Percentiles rank a stretch among this genome's conserved stretches.
Conservation (phyloP, 2,888 invertebrate species). For the Agriopis aurantiaria region DNA sequence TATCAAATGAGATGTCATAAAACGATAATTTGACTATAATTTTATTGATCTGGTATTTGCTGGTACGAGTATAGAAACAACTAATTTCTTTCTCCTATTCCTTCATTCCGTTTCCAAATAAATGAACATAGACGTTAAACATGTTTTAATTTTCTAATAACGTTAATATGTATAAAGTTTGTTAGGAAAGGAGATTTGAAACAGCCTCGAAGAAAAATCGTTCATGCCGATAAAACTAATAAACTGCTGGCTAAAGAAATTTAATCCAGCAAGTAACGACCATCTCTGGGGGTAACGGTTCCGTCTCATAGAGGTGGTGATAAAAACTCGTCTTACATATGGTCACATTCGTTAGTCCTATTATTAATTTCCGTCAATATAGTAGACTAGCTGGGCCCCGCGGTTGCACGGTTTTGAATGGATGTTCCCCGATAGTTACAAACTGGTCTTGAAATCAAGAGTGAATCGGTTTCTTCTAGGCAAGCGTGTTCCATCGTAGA, state of each 20-base stretch:
- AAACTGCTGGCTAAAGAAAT: background rate
- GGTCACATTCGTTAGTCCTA: constrained; percentile 3
- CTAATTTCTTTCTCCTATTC: background rate
- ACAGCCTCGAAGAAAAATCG: background rate
- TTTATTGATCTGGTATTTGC: constrained; percentile 38
- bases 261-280: constrained; percentile 12
- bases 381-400: too few species aligned
- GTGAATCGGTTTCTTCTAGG: too few species aligned
- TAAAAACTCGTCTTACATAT: constrained; percentile 44
- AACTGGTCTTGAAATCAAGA: too few species aligned
- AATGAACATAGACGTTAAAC: background rate
- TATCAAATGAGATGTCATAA: constrained; percentile 18
- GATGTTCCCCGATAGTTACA: too few species aligned
- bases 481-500: too few species aligned
- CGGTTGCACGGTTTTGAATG: too few species aligned
- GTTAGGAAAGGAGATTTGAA: too few species aligned
- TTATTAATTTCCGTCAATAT: too few species aligned
- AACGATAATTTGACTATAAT: constrained; percentile 28
- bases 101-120: background rate
- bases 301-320: constrained; percentile 35
- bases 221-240: background rate
- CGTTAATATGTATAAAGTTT: too few species aligned
- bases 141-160: too few species aligned
- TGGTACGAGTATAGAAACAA: constrained; percentile 33
- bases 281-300: constrained; percentile 38